These are phyloP conservation scores for Vicugna pacos DNA, from an alignment of 2,113 vertebrate species.

Conservation along the genomic window DNA sequence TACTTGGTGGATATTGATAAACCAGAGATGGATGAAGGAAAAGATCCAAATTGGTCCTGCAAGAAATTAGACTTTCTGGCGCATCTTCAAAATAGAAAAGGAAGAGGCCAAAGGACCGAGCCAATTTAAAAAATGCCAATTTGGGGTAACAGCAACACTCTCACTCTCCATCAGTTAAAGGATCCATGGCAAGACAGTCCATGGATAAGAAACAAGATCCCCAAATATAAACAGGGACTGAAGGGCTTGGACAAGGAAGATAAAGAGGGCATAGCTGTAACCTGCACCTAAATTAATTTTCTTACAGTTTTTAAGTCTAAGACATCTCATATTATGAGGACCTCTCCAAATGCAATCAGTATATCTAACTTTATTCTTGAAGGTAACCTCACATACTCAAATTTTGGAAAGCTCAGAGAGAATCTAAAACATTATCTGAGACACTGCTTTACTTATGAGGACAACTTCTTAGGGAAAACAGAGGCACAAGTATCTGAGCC, in stretches of 20 bases:
- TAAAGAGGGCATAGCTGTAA: neutral
- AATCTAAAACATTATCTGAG: neutral
- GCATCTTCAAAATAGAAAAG: neutral
- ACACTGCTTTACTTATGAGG: neutral
- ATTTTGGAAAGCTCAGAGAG: neutral
- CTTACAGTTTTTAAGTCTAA: neutral
- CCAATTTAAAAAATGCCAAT: neutral
- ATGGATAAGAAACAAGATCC: neutral
- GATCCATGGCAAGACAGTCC: neutral
- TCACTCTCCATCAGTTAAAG: neutral
- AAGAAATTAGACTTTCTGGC: neutral
- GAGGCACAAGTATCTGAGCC: neutral
- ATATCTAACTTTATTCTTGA: neutral
- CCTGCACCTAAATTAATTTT: conserved; percentile 25
- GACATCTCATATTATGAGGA: neutral
- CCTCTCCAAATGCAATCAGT: neutral
- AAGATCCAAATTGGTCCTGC: neutral
- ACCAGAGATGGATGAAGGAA: neutral
- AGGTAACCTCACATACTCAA: neutral
- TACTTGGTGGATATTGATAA: neutral
- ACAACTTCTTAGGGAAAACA: neutral
- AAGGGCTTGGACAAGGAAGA: neutral
- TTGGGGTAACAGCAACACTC: neutral
- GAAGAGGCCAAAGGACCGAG: neutral
- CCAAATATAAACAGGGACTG: neutral